Conservation (phyloP, 2,113 vertebrate species). For the Actenoides hombroni region DNA sequence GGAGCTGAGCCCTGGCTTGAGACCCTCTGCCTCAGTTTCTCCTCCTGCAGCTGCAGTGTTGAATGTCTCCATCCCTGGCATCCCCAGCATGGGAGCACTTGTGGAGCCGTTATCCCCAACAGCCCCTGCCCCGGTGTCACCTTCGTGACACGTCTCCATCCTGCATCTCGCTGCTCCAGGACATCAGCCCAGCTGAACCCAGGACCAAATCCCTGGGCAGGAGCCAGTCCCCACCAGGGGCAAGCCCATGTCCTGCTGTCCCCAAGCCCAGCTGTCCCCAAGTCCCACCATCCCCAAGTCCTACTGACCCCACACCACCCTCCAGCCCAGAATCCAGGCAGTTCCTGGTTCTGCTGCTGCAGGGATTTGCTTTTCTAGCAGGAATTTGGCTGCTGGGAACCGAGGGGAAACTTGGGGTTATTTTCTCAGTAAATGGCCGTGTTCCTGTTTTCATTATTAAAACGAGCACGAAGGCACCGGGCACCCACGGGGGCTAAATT, state of each 20-base stretch:
- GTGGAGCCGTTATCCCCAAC: fast-evolving
- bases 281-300: background rate
- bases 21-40: background rate
- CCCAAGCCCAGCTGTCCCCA: background rate
- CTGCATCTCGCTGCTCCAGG: fast-evolving
- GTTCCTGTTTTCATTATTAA: conserved; percentile 65
- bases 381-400: background rate
- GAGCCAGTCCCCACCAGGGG: background rate
- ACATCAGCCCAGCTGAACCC: fast-evolving
- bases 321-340: background rate
- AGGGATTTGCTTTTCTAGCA: background rate
- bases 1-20: background rate
- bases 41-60: background rate
- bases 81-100: background rate
- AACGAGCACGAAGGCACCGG: background rate
- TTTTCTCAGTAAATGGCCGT: background rate
- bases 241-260: background rate
- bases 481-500: conserved; percentile 41
- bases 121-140: background rate
- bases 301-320: fast-evolving
- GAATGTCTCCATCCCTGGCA: background rate
- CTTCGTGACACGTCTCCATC: fast-evolving
- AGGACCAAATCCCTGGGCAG: background rate
- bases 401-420: background rate
- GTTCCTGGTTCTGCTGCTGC: fast-evolving